Evolutionary conservation across 2,113 vertebrate genomes (phyloP).

Genomic region (Hiodon tergisus): DNA sequence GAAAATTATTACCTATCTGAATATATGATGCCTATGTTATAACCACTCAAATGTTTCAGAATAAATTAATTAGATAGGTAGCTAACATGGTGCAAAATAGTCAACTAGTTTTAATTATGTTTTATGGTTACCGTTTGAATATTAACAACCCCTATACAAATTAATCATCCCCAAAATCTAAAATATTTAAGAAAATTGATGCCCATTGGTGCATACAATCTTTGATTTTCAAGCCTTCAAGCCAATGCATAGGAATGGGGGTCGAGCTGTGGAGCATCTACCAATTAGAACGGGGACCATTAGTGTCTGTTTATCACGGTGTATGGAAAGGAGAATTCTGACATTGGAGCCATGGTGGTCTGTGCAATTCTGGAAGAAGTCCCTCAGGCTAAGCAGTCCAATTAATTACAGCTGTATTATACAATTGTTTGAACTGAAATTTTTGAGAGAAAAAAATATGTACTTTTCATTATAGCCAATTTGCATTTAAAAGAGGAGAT

Average conservation of each 20-base stretch:
- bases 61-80: too few species aligned
- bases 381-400: slow-evolving; percentile 3
- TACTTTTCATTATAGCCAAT: slow-evolving; percentile 23
- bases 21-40: too few species aligned
- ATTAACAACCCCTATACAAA: background rate
- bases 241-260: slow-evolving; percentile 5
- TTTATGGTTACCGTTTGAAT: background rate
- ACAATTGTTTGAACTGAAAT: slow-evolving; percentile 18
- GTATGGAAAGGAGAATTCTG: background rate
- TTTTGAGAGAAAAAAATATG: slow-evolving; percentile 5
- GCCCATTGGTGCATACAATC: too few species aligned
- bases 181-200: background rate
- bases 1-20: too few species aligned
- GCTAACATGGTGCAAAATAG: too few species aligned
- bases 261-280: background rate
- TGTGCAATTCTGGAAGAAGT: too few species aligned
- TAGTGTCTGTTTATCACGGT: background rate
- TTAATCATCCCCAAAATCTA: background rate
- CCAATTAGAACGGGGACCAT: background rate
- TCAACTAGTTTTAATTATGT: background rate
- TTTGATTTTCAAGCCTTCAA: background rate
- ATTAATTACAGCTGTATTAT: slow-evolving; percentile 14
- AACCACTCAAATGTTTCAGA: too few species aligned
- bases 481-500: slow-evolving; percentile 26
- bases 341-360: background rate